Base-by-base conservation (phyloP, 2,113 vertebrate species). In the Melospiza georgiana region DNA sequence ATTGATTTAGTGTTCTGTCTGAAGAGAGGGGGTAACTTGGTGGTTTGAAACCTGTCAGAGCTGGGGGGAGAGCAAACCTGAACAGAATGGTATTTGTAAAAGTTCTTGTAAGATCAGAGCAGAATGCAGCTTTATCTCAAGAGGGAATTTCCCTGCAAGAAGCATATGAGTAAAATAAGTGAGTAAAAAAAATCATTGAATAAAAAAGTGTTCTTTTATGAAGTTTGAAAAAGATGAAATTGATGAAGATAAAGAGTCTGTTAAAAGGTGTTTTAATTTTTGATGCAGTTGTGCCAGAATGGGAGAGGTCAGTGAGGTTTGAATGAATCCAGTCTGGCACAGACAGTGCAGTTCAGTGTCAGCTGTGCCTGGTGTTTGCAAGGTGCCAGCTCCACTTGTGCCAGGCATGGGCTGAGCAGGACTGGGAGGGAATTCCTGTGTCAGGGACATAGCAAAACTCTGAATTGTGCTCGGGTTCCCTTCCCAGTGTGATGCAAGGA, bases 241-340 rank as follows among this genome's bases (percentile, higher is more conserved):
- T 75, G 87, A 27, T 82, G 80, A 87, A 84, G 82, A 91, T 71
- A 72, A 76, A 93, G 44, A 7, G 14, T 72, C 41, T 91, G 43
- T 86, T 87, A 77, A 63, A 81, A 84, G 65, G 28, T 55, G 7
- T 48, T 44, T 94, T 68, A 87, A 89, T 91, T 94, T 81, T 91
- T 89, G 62, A 61, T 91, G 91, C 33, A 49, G 87, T 51, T 94
- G 69, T 87, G 57, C 90, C 84, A 23, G 71, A 41, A 57, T 24
- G 33, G 77, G 48, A 63, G 33, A 75, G 91, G 73, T 87, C 91
- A 82, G 54, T 78, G 27, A 90, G 57, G 37, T 71, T 7, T 79
- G 58, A 41, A 24, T 54, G 15, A 61, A 51, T 76, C 37, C 43
- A 74, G 31, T 12, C n/a, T 2, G 8, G 68, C 72, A 58, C 63